These are phyloP conservation scores for Sitta europaea DNA, from an alignment of 2,113 vertebrate species.

Conservation along the genomic window DNA sequence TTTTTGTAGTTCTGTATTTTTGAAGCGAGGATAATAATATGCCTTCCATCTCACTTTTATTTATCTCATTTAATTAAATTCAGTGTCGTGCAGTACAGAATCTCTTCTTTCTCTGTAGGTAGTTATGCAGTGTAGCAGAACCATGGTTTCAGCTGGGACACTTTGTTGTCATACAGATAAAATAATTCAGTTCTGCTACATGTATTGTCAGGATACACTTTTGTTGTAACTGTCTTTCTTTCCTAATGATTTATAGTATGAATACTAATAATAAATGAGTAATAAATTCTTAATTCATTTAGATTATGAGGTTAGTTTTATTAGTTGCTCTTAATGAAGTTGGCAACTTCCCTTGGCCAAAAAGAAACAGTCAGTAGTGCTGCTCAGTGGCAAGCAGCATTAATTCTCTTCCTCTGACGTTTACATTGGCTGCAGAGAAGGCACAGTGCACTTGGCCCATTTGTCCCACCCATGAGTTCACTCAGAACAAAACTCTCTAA, in stretches of 20 bases:
- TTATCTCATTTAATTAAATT: background rate
- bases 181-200: background rate
- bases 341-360: background rate
- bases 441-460: background rate
- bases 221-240: background rate
- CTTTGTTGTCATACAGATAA: background rate
- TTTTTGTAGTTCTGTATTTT: background rate
- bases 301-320: background rate
- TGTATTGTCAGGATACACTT: background rate
- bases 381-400: background rate
- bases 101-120: background rate
- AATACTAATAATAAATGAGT: background rate
- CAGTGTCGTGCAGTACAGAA: background rate
- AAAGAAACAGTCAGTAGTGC: background rate
- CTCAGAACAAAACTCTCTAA: background rate
- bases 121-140: background rate
- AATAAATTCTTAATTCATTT: background rate
- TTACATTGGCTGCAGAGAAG: background rate
- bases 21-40: background rate
- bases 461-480: background rate
- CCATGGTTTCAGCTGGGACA: background rate
- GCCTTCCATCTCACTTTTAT: background rate
- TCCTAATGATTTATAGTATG: background rate
- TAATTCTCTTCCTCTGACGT: background rate
- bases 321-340: background rate